These are phyloP conservation scores for Hyppa rectilinea DNA, from an alignment of 2,888 invertebrate genomes.

Conservation along the genomic window DNA sequence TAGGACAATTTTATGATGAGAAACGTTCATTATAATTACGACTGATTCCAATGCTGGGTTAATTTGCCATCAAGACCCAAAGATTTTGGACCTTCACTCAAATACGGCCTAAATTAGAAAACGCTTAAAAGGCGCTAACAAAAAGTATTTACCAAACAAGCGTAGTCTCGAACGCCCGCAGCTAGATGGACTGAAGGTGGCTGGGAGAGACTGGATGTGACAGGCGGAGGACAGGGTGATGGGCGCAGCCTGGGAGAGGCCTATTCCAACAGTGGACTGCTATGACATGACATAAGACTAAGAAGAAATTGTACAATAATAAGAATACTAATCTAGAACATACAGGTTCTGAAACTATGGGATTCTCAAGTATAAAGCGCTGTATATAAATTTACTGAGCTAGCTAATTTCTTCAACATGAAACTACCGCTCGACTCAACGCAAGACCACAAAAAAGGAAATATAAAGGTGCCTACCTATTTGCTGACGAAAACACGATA, in stretches of 20 bases:
- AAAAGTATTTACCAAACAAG: background rate
- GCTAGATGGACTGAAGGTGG: background rate
- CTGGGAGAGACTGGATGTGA: too few relatives aligned
- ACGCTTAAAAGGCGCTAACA: background rate
- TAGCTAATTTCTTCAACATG: background rate
- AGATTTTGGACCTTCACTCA: background rate
- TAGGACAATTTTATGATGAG: conserved; percentile 39
- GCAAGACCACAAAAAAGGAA: background rate
- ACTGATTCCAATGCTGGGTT: background rate
- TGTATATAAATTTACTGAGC: background rate
- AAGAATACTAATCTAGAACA: conserved; percentile 16
- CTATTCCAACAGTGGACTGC: background rate
- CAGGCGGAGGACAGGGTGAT: too few relatives aligned
- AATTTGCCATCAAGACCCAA: background rate
- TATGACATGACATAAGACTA: conserved; percentile 20
- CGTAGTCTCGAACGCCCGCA: too few relatives aligned
- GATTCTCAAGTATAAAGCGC: conserved; percentile 20
- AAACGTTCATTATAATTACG: background rate
- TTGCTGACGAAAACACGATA: background rate
- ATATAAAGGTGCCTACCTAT: background rate
- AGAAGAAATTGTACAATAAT: conserved; percentile 35
- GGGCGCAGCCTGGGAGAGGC: background rate
- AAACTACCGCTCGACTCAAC: background rate
- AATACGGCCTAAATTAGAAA: conserved; percentile 22
- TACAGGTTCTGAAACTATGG: conserved; percentile 4